These are phyloP conservation scores for Halesus radiatus DNA, from an alignment of 1,140 invertebrate species.

Conservation along the genomic window DNA sequence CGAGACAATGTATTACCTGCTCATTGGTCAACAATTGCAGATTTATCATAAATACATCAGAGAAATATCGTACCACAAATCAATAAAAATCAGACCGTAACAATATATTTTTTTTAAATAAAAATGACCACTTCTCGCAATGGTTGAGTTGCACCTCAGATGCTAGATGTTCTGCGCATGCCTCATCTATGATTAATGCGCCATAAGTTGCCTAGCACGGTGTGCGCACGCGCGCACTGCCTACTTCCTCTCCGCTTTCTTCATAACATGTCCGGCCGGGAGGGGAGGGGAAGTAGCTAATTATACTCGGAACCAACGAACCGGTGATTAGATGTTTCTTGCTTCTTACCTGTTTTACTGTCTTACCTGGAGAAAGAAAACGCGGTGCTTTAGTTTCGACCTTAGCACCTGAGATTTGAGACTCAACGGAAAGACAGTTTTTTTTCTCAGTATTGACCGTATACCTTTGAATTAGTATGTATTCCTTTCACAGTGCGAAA, in stretches of 20 bases:
- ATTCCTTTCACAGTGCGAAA: too few relatives aligned
- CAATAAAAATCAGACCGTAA: background rate
- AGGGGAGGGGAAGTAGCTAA: background rate
- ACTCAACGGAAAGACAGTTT: too few relatives aligned
- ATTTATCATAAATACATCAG: background rate
- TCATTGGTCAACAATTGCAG: background rate
- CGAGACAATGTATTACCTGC: too few relatives aligned
- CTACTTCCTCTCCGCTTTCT: conserved; percentile 45
- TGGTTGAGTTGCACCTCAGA: background rate
- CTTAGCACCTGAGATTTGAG: background rate
- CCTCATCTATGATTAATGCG: conserved; percentile 29
- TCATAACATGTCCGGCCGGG: conserved; percentile 45
- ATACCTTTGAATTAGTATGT: too few relatives aligned
- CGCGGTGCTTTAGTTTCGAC: background rate
- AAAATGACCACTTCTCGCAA: background rate
- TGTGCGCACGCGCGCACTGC: conserved; percentile 1
- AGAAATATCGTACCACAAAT: background rate
- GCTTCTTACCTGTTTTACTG: background rate
- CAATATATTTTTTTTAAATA: background rate
- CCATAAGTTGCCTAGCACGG: conserved; percentile 3
- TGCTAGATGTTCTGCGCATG: background rate
- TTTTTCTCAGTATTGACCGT: too few relatives aligned
- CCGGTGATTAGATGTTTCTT: background rate
- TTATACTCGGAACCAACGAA: conserved; percentile 9
- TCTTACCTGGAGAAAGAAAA: background rate